phyloP scores from a whole-genome alignment of 2,797 vertebrate genomes.

The Paratrypauchen microcephalus region DNA sequence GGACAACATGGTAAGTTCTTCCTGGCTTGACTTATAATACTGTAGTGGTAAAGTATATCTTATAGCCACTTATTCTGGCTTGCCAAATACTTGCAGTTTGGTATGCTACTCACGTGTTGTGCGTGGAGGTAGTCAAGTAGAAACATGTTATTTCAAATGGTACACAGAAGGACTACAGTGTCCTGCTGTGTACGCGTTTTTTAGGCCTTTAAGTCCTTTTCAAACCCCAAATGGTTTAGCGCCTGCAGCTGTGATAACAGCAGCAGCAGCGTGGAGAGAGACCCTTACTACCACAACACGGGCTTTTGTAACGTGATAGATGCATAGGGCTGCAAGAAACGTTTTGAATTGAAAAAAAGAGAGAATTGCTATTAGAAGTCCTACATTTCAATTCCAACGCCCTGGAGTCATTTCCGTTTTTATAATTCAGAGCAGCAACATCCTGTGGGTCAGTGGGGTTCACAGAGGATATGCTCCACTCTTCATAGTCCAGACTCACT shows the following conservation, averaged over 20 bases:
- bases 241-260: conserved; percentile 80
- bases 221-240: conserved; percentile 71
- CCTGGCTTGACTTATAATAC: not conserved
- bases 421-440: conserved; percentile 48
- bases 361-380: conserved; percentile 26
- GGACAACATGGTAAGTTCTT: conserved; percentile 56
- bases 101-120: conserved; percentile 38
- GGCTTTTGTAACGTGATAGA: not conserved
- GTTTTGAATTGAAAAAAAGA: not conserved
- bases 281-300: conserved; percentile 17
- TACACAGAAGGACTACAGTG: conserved; percentile 40
- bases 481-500: conserved; percentile 34
- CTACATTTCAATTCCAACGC: conserved; percentile 46
- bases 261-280: conserved; percentile 51
- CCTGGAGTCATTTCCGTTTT: conserved; percentile 61
- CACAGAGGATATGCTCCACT: conserved; percentile 50
- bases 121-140: conserved; percentile 46
- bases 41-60: too few species aligned
- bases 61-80: not conserved
- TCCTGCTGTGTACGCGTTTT: conserved; percentile 40
- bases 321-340: not conserved
- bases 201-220: conserved; percentile 45
- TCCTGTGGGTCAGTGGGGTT: conserved; percentile 56
- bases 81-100: conserved; percentile 18
- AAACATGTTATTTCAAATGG: conserved; percentile 46